Evolutionary conservation across 30 jellyfish, hydroid and myxozoan species (phyloP), one percentile per base, ranked within the genome.

Genomic region (Aurelia sp.): DNA sequence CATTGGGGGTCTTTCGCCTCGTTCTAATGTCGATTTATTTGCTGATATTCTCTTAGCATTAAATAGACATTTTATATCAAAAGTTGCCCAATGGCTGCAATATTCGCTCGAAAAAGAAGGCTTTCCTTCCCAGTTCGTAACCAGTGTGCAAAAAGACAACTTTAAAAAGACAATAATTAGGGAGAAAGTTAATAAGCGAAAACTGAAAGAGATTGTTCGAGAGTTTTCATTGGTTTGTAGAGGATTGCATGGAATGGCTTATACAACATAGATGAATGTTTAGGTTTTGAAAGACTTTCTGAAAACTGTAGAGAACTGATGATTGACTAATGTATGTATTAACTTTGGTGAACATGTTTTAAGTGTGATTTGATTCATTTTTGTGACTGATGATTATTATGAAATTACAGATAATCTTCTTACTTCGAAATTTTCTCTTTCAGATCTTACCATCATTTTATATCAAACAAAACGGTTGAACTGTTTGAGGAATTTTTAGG

Each of bases 171-270:
- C 71, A 18, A 87, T 93, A 13, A 31, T 83, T 33, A 76, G 96
- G 10, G 96, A 93, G 63, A 88, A 78, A 40, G 74, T 94, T 18
- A 93, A 85, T 59, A 93, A 93, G 78, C 72, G 96, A 22, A 76
- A 62, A 41, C 22, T 88, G 27, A 88, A 80, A 64, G 98, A 93
- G 20, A 67, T 83, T 18, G 97, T 93, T 30, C 78, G 90, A 13
- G 96, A 88, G 19, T 93, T 93, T 84, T 70, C 97, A 5, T 66
- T 93, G 44, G 59, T 84, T 24, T 93, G 98, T 64, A 87, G 98
- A 40, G 98, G 98, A 3, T 61, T 93, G 65, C 96, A 88, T n/a
- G 97, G 96, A 4, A 65, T 79, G 88, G 86, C 96, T 3, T 88
- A 93, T 57, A 92, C 92, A 41, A 35, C 88, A 17, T 80, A 44